Evolutionary conservation across 2,113 vertebrate genomes (phyloP), one percentile per base, ranked within the genome.

Genomic region (Sturnus vulgaris): DNA sequence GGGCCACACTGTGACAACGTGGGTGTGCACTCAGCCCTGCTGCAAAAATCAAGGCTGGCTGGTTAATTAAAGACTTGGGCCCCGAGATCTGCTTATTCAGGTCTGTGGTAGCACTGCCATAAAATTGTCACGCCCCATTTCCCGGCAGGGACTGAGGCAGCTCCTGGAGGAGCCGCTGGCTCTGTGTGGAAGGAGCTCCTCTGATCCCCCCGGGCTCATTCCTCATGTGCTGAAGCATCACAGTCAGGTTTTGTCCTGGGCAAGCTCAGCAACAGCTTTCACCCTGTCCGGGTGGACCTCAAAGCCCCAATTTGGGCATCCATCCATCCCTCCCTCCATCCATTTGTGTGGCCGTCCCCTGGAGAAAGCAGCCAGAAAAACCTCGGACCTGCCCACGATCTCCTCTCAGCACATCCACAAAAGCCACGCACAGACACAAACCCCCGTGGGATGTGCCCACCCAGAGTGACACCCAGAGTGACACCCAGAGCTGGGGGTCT

Each of bases 401-500:
- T 55, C 52, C 57, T 40, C 47, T n/a, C 61, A 19, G 18, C 28
- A 7, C 63, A 11, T 7, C 70, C 64, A 7, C 33, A 61, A 37
- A n/a, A 59, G 2, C 47, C 56, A 4, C 2, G 0, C 3, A 7
- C 23, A 35, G 42, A 15, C 49, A 31, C 35, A 39, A 50, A 1
- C 3, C 33, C 33, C 35, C 0, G 0, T 0, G 11, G 63, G 56
- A 39, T 6, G 40, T 13, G 11, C 68, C 47, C 33, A 1, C 24
- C 15, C 52, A 0, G 1, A n/a, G 61, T 2, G 3, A 24, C 31
- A 7, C 16, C 23, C 28, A 7, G 21, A 71, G 61, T 2, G 3
- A 24, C 31, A 7, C 16, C 23, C 28, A 7, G 21, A 71, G 14
- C 56, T 18, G 56, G 25, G 22, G 2, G 4, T 11, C 2, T 78